Base-by-base conservation (phyloP, 2,888 invertebrate species). In the Thyatira batis region DNA sequence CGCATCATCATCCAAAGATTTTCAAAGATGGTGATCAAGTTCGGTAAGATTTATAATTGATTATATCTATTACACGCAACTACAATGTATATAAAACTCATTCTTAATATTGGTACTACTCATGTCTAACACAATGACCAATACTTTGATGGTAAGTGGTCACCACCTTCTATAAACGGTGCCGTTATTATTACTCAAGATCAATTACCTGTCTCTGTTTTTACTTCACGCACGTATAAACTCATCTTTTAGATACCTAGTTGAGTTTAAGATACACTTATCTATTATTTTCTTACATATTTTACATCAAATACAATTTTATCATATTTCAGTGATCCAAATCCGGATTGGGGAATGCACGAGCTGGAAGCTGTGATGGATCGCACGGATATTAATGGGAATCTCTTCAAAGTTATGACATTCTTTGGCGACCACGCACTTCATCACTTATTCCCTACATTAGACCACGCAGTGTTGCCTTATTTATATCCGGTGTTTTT, bases 1-100 rank as follows among this genome's bases (percentile, higher is more conserved):
- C 95, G 0, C 97, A 97, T 84, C 97, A 97, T 77, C 96, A 97
- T 80, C 96, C 96, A 0, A 93, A 95, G 52, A 94, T 95, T 49
- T 95, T 95, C 72, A 96, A 97, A 74, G 97, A 97, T 73, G 97
- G 97, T 0, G 97, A 97, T 79, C 83, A 93, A 64, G 88, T 93
- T 44, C 92, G 93, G 95, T 95, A 84, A 65, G 62, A 8, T 65
- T 50, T 45, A 50, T 48, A 51, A 21, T 43, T 39, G 21, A 21
- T 50, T 20, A 11, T n/a, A n/a, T n/a, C n/a, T n/a, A n/a, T n/a
- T n/a, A n/a, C n/a, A n/a, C n/a, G n/a, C n/a, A n/a, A n/a, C n/a
- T n/a, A n/a, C n/a, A n/a, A n/a, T n/a, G n/a, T n/a, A n/a, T n/a
- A n/a, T n/a, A n/a, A n/a, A n/a, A n/a, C n/a, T n/a, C n/a, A n/a